Conservation (phyloP, 2,113 vertebrate genomes). For the Pachypanchax playfairii region DNA sequence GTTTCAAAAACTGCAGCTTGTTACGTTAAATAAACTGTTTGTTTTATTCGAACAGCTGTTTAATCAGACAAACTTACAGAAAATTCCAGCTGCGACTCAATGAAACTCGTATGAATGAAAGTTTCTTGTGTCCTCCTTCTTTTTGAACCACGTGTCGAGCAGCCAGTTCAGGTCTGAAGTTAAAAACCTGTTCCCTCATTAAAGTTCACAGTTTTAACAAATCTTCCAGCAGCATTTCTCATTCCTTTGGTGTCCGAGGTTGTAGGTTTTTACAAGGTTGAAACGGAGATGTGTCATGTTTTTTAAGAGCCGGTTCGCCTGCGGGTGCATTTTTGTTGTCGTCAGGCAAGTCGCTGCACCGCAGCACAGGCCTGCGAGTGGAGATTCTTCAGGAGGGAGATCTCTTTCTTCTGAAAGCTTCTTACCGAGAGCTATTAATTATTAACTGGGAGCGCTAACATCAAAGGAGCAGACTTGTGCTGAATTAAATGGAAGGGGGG, state of each 20-base stretch:
- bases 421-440: slow-evolving; percentile 77
- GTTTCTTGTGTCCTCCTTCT: neutral
- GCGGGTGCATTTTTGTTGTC: slow-evolving; percentile 75
- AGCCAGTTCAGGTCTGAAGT: slow-evolving; percentile 1
- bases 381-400: slow-evolving; percentile 73
- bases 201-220: no score
- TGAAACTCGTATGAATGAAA: neutral
- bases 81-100: neutral
- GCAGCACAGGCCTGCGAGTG: slow-evolving; percentile 62
- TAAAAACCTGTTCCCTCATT: slow-evolving; percentile 1
- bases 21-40: neutral
- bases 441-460: slow-evolving; percentile 79
- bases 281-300: slow-evolving; percentile 49
- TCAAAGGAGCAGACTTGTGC: slow-evolving; percentile 78
- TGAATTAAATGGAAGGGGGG: slow-evolving; percentile 64
- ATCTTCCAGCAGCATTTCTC: slow-evolving; percentile 2
- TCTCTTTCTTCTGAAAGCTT: slow-evolving; percentile 73
- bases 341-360: slow-evolving; percentile 78
- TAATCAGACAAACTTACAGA: neutral
- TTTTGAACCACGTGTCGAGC: no score
- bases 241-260: slow-evolving; percentile 33
- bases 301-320: slow-evolving; percentile 65
- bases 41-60: neutral
- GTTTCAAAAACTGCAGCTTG: no score
- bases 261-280: neutral